phyloP scores from a whole-genome alignment of 2,113 vertebrate species.

The Limnothrissa miodon region DNA sequence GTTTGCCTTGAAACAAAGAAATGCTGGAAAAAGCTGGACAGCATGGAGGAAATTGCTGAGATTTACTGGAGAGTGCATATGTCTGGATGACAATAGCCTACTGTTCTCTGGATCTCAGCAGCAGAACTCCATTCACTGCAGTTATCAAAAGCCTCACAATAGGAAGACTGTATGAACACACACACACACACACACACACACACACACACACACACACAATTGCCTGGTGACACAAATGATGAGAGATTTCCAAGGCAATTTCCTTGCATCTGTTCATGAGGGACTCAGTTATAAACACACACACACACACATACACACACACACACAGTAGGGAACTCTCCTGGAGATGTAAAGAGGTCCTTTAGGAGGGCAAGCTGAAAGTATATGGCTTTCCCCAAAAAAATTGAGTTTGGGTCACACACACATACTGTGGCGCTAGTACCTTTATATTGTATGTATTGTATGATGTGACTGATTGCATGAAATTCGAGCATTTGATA shows the following conservation, averaged over 20 bases:
- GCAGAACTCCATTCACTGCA: background rate
- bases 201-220: background rate
- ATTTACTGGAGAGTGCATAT: background rate
- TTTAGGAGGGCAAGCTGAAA: background rate
- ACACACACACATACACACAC: background rate
- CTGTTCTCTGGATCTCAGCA: background rate
- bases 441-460: too few species aligned
- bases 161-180: background rate
- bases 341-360: slow-evolving; percentile 1
- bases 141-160: background rate
- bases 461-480: too few species aligned
- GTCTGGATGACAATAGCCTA: background rate
- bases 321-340: background rate
- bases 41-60: background rate
- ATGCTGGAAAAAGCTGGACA: background rate
- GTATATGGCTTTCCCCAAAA: background rate
- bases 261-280: background rate
- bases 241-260: background rate
- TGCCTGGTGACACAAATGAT: background rate
- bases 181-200: background rate
- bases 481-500: too few species aligned
- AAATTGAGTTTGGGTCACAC: too few species aligned
- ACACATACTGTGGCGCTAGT: too few species aligned
- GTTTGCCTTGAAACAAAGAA: background rate
- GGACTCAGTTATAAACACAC: background rate